Base-by-base conservation (phyloP, 2,113 vertebrate genomes). In the Marcusenius ussheri region DNA sequence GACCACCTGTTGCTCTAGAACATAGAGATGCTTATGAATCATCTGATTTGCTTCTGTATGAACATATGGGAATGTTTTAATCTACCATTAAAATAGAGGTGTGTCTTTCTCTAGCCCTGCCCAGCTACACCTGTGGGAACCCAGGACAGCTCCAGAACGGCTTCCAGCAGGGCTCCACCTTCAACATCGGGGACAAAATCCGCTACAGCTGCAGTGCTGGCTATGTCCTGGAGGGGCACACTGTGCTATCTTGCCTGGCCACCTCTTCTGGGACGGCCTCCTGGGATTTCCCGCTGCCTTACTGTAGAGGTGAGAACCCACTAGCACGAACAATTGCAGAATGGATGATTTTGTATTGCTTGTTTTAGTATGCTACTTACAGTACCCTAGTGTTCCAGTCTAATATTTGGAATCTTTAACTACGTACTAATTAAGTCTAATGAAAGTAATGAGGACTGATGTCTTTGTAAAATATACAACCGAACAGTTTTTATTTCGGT, bases 271-370 rank as follows among this genome's bases (percentile, higher is more conserved):
- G 96, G 42, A 96, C 96, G 0, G 98, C 98, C 89, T 97, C 97
- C 46, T 99, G 98, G 98, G 98, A 99, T 92, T 99, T 99, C 85
- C 98, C 98, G 0, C 96, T 99, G 31, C 98, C 98, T 11, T 97
- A 98, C 95, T 99, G 98, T 95, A 95, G 98, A 98, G 98, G 98
- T 99, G 94, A 91, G 91, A 15, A 13, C 1, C n/a, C 42, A 8
- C 45, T 51, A 84, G 42, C 42, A 42, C 1, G 8, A 84, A 13
- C 45, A 45, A 47, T n/a, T 47, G 17, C 83, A 47, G 11, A 77
- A 39, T 39, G 31, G 31, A 77, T 0, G 4, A 35, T 31, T 74
- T 74, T 35, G n/a, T 35, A 5, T 74, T 1, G 3, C 31, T 74
- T 13, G 7, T 74, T 74, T 74, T 27, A 17, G 3, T 39, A 2